Evolutionary conservation across 2,113 vertebrate species (phyloP).

Genomic region (Rhynchomys soricoides): DNA sequence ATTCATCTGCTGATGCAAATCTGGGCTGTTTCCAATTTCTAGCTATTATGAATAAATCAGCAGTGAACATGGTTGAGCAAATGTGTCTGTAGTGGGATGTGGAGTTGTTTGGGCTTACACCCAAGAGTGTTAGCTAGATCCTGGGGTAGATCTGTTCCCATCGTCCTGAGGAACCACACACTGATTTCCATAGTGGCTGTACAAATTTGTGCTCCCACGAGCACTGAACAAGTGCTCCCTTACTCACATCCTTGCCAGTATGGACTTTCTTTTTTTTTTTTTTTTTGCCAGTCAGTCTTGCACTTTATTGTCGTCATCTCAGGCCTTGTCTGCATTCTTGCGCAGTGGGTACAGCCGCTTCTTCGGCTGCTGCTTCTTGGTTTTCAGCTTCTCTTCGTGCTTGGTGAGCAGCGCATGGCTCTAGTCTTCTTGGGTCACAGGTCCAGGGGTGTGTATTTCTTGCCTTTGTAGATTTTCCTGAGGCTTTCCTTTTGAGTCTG

Average conservation of each 20-base stretch:
- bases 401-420: no score
- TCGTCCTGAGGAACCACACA: neutral
- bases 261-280: no score
- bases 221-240: neutral
- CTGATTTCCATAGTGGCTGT: neutral
- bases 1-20: neutral
- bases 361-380: no score
- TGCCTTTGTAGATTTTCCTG: no score
- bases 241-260: neutral
- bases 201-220: neutral
- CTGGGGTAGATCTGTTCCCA: neutral
- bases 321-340: no score
- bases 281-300: no score
- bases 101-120: neutral
- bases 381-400: no score
- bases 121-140: neutral
- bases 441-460: no score
- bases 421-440: no score
- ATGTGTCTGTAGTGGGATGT: neutral
- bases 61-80: neutral
- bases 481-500: no score
- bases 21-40: neutral
- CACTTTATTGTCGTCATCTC: no score
- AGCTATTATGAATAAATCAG: neutral
- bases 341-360: no score